These are phyloP conservation scores for Emydoidea blandingii DNA, from an alignment of 2,797 vertebrate species.

Conservation along the genomic window DNA sequence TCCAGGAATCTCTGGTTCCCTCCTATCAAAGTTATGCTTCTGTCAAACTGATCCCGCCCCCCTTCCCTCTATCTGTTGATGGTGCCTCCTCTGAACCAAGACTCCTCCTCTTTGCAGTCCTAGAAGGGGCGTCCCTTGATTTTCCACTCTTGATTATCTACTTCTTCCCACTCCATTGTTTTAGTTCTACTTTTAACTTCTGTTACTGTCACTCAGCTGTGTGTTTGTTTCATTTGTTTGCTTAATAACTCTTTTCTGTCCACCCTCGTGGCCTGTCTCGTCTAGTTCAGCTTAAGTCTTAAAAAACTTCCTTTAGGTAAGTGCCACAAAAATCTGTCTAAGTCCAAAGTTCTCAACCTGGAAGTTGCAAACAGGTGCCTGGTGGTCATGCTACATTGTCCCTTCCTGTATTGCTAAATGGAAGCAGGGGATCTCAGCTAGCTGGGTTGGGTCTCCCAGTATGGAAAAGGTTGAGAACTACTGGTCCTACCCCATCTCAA, in stretches of 20 bases:
- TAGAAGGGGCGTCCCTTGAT: background rate
- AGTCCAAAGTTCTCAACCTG: rapidly evolving
- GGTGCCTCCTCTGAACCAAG: background rate
- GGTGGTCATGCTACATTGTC: background rate
- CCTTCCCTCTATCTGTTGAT: background rate
- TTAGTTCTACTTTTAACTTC: background rate
- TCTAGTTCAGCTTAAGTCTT: background rate
- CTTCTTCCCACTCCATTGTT: background rate
- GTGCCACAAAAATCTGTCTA: rapidly evolving
- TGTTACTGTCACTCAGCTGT: background rate
- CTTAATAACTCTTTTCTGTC: background rate
- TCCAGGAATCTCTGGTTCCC: background rate
- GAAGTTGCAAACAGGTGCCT: rapidly evolving
- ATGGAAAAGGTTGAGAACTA: background rate
- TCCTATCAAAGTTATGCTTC: background rate
- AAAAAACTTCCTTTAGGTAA: background rate
- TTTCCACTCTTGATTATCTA: background rate
- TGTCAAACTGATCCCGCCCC: background rate
- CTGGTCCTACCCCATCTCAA: background rate
- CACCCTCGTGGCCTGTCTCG: background rate
- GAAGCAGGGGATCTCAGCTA: background rate
- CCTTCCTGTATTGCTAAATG: background rate
- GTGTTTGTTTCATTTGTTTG: background rate
- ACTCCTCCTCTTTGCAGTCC: background rate
- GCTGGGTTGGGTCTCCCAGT: background rate